Percentiles rank a stretch among this genome's conserved stretches.
phyloP scores from a whole-genome alignment of 2,113 vertebrate genomes.

The Pteronura brasiliensis region DNA sequence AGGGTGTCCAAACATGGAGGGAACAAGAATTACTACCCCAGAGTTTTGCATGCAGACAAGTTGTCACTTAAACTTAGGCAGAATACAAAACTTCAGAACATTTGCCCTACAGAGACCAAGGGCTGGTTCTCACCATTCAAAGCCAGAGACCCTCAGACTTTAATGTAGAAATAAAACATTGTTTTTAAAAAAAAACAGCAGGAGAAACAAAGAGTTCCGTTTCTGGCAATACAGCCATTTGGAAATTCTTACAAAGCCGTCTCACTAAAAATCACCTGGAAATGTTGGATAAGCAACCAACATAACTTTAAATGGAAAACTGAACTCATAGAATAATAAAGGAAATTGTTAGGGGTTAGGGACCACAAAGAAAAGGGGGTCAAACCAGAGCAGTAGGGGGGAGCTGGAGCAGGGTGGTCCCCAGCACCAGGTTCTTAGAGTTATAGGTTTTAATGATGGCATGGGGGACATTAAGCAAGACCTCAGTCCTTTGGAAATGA shows the following conservation, averaged over 20 bases:
- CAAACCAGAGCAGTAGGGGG: background rate
- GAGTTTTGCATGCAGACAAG: fast-evolving
- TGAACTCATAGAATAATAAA: background rate
- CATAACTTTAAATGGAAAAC: background rate
- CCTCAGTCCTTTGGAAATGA: too few relatives aligned
- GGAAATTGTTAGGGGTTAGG: background rate
- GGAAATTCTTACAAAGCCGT: background rate
- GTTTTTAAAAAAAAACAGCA: background rate
- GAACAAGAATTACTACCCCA: fast-evolving
- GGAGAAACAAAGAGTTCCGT: background rate
- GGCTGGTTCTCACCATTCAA: fast-evolving
- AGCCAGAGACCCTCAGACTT: background rate
- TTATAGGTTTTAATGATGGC: background rate
- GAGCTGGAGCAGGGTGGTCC: fast-evolving
- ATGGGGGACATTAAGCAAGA: fast-evolving
- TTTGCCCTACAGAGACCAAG: fast-evolving
- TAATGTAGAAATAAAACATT: too few relatives aligned
- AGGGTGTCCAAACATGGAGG: background rate
- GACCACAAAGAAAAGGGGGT: background rate
- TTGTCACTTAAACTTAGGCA: fast-evolving
- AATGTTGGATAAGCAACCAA: background rate
- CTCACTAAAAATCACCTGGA: background rate
- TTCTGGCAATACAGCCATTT: background rate
- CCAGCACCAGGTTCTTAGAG: fast-evolving
- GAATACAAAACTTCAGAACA: background rate